phyloP scores from a whole-genome alignment of 2,888 invertebrate genomes.

The Synergus umbraculus region DNA sequence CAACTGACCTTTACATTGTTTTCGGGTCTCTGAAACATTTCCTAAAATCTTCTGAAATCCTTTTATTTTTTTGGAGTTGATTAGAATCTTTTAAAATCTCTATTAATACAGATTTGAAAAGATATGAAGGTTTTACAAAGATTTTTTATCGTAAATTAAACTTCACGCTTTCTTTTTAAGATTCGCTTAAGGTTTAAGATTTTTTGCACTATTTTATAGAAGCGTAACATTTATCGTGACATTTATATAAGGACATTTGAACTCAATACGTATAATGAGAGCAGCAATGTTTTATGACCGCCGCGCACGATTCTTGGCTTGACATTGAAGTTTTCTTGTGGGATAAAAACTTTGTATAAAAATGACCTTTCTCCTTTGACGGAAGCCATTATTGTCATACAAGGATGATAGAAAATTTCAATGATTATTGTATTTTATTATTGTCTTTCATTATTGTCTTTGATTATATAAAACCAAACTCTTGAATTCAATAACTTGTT shows the following conservation, averaged over 20 bases:
- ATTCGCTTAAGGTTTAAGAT: neutral
- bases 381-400: neutral
- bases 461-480: too few species aligned
- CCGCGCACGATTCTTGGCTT: neutral
- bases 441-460: neutral
- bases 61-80: too few species aligned
- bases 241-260: neutral
- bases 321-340: constrained; percentile 20
- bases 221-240: neutral
- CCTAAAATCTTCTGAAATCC: too few species aligned
- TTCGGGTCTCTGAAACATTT: neutral
- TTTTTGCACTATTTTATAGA: neutral
- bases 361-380: neutral
- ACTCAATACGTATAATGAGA: constrained; percentile 3
- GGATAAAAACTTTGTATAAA: neutral
- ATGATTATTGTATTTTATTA: neutral
- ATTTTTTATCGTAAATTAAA: neutral
- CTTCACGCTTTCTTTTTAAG: neutral
- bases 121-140: too few species aligned
- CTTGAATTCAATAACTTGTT: neutral
- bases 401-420: neutral
- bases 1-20: neutral
- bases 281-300: neutral
- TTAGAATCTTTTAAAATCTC: too few species aligned
- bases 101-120: too few species aligned